Evolutionary conservation across 2,797 vertebrate genomes (phyloP).

Genomic region (Erpetoichthys calabaricus): DNA sequence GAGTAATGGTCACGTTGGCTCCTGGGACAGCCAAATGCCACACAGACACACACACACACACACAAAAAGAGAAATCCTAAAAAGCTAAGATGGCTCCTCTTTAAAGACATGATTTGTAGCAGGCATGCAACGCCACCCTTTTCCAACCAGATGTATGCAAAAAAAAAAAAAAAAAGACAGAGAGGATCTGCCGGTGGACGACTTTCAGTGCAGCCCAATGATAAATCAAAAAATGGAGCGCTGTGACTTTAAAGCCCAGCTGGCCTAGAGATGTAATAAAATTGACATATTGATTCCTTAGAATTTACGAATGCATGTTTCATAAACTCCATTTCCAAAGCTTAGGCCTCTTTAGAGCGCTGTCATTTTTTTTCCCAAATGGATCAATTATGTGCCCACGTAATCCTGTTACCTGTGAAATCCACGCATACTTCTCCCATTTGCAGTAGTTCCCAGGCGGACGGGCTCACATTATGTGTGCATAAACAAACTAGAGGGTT

Average conservation of each 20-base stretch:
- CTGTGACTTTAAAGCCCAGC: constrained; percentile 91
- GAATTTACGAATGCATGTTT: constrained; percentile 99
- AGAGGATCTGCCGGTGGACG: not conserved
- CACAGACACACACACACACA: too few species aligned
- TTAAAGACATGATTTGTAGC: too few species aligned
- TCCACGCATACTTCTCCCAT: constrained; percentile 94
- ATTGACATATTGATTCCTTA: constrained; percentile 99
- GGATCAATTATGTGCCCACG: constrained; percentile 99
- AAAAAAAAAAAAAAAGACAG: too few species aligned
- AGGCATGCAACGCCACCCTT: too few species aligned
- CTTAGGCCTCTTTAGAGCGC: constrained; percentile 84
- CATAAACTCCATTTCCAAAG: constrained; percentile 97
- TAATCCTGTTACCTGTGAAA: constrained; percentile 99
- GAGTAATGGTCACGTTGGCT: too few species aligned
- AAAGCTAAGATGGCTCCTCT: too few species aligned
- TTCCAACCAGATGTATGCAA: too few species aligned
- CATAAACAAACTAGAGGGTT: constrained; percentile 82
- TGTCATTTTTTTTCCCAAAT: constrained; percentile 92
- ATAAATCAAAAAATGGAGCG: constrained; percentile 36
- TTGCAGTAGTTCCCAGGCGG: constrained; percentile 78
- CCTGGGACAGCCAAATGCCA: too few species aligned
- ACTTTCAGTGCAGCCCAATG: not conserved
- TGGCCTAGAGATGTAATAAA: constrained; percentile 97
- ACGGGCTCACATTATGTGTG: constrained; percentile 82
- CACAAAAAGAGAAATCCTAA: too few species aligned